Percentiles rank a stretch among this genome's conserved stretches.
These are phyloP conservation scores for Myopa testacea DNA, from an alignment of 2,888 invertebrate species.

Conservation along the genomic window DNA sequence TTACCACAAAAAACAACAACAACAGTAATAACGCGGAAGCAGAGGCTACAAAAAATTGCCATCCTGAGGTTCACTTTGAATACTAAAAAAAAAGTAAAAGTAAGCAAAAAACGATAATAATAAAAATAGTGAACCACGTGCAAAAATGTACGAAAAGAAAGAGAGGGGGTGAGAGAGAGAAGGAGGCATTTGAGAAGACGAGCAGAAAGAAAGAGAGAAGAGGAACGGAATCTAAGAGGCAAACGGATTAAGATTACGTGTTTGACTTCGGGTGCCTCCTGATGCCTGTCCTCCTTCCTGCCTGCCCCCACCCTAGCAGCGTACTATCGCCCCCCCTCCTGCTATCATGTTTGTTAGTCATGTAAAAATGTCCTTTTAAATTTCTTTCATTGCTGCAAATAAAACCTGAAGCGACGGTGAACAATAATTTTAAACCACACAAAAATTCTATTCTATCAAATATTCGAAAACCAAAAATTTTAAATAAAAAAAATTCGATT, in stretches of 20 bases:
- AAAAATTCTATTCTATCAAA: no score
- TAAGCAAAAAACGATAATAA: neutral
- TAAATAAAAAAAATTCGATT: no score
- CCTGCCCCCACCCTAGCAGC: no score
- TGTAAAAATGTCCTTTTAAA: no score
- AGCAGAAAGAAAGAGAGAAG: neutral
- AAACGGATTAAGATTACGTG: neutral
- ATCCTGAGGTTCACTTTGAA: neutral
- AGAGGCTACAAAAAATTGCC: neutral
- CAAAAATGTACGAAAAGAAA: neutral
- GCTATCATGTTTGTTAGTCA: no score
- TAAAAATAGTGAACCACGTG: neutral
- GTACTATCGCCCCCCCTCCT: no score
- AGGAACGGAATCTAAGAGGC: neutral
- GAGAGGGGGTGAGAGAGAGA: neutral
- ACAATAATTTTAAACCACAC: no score
- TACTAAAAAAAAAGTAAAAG: neutral
- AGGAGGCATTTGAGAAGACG: neutral
- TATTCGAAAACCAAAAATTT: no score
- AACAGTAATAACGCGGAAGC: slow-evolving; percentile 11
- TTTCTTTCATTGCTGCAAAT: no score
- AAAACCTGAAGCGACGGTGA: no score
- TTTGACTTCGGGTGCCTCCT: neutral
- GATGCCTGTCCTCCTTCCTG: no score
- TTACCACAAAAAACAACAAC: slow-evolving; percentile 34